A percentile compares a stretch with the other conserved stretches of the same genome.
These are phyloP conservation scores for Heliconius hewitsoni DNA, from an alignment of 1,140 invertebrate species.

Conservation along the genomic window DNA sequence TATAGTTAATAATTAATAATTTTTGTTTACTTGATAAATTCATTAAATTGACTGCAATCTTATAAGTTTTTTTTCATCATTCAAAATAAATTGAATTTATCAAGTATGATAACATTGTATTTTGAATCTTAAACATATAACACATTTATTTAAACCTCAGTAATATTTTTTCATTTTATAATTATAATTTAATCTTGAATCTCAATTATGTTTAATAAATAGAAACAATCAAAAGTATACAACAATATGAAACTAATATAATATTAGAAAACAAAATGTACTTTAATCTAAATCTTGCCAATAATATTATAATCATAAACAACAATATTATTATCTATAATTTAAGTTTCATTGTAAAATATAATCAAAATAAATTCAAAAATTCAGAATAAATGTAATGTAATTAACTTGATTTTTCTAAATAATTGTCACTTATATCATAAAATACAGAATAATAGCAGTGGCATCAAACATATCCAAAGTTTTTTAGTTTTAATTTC, in stretches of 20 bases:
- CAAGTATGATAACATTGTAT: background rate
- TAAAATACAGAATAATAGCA: background rate
- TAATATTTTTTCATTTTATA: background rate
- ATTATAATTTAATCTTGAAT: background rate
- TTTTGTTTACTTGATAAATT: background rate
- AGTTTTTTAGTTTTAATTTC: slow-evolving; percentile 10
- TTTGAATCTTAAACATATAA: background rate
- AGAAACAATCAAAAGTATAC: background rate
- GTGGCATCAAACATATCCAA: background rate
- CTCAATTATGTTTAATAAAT: background rate
- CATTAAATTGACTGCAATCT: background rate
- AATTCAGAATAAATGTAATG: background rate
- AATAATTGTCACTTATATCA: background rate
- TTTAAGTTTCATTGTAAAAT: background rate
- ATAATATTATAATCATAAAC: background rate
- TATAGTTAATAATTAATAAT: background rate
- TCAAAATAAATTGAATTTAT: background rate
- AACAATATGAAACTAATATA: background rate
- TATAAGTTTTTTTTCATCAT: background rate
- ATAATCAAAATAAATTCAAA: background rate
- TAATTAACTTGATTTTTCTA: background rate
- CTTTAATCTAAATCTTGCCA: background rate
- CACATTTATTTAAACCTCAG: background rate
- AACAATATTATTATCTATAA: background rate
- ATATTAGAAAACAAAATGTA: background rate